These are phyloP conservation scores for Denticeps clupeoides DNA, from an alignment of 2,797 vertebrate genomes.

Conservation along the genomic window DNA sequence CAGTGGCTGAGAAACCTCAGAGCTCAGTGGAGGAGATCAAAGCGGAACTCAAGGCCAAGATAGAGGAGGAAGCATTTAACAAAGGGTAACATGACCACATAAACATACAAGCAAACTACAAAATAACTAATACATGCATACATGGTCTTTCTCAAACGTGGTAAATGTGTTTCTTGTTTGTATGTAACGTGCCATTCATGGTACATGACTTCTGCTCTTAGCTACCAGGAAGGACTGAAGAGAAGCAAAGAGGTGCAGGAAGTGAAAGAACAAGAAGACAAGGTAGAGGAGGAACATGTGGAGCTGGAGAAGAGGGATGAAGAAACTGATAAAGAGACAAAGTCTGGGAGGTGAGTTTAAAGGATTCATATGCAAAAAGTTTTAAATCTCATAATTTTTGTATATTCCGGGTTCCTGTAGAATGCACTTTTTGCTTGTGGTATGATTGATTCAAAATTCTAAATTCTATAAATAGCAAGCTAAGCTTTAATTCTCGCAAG, in stretches of 20 bases:
- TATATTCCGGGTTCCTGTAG: background rate
- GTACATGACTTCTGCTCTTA: too few relatives aligned
- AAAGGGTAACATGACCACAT: conserved; percentile 62
- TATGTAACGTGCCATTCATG: too few relatives aligned
- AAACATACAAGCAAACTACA: background rate
- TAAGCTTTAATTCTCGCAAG: too few relatives aligned
- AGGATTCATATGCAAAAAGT: background rate
- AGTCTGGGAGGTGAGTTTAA: conserved; percentile 47
- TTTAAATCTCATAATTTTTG: background rate
- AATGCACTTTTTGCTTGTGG: too few relatives aligned
- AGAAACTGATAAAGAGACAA: conserved; percentile 49
- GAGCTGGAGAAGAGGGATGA: conserved; percentile 45
- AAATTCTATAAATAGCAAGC: too few relatives aligned
- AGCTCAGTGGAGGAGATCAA: conserved; percentile 68
- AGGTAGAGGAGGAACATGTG: conserved; percentile 36
- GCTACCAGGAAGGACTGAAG: conserved; percentile 62
- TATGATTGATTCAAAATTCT: too few relatives aligned
- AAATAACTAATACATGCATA: background rate
- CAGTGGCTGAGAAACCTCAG: conserved; percentile 45
- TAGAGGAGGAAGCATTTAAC: conserved; percentile 84
- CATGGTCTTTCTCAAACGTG: background rate
- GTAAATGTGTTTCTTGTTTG: conserved; percentile 15
- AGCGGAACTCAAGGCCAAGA: conserved; percentile 79
- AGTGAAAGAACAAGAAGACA: conserved; percentile 49
- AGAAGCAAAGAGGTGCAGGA: conserved; percentile 50